Percentiles rank a stretch among this genome's conserved stretches.
Evolutionary conservation across 2,888 invertebrate genomes (phyloP).

Genomic region (Halictus quadricinctus): DNA sequence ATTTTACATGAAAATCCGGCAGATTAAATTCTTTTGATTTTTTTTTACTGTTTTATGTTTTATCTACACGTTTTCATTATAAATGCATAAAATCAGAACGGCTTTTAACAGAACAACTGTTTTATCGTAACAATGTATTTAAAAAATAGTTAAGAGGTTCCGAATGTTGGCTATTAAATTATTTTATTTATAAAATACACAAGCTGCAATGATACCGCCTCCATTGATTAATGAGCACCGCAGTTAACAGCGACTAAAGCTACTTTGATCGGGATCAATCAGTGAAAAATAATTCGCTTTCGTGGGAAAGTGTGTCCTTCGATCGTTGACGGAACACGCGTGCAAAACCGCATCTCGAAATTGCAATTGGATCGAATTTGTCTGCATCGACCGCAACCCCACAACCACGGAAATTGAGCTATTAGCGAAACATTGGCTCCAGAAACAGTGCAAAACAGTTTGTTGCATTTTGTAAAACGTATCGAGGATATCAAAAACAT

Average conservation of each 20-base stretch:
- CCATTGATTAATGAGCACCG: not conserved
- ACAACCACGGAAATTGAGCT: slow-evolving; percentile 48
- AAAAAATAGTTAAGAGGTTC: no score
- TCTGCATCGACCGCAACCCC: slow-evolving; percentile 39
- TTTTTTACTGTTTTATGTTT: no score
- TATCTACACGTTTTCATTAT: no score
- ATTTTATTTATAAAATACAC: not conserved
- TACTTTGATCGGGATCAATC: not conserved
- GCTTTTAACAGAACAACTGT: no score
- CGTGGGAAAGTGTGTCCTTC: not conserved
- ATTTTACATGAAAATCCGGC: no score
- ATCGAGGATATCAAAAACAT: no score
- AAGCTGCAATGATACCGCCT: no score
- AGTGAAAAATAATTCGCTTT: not conserved
- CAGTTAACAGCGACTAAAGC: not conserved
- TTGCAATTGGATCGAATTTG: slow-evolving; percentile 55
- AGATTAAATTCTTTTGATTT: no score
- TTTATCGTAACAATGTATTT: no score
- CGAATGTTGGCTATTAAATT: no score
- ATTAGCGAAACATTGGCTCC: slow-evolving; percentile 16
- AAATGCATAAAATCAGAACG: no score
- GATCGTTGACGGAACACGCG: not conserved
- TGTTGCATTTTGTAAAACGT: no score
- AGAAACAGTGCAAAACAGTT: not conserved
- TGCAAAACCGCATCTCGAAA: slow-evolving; percentile 21